Conservation (phyloP, 2,888 invertebrate species). For the Ametastegia equiseti region DNA sequence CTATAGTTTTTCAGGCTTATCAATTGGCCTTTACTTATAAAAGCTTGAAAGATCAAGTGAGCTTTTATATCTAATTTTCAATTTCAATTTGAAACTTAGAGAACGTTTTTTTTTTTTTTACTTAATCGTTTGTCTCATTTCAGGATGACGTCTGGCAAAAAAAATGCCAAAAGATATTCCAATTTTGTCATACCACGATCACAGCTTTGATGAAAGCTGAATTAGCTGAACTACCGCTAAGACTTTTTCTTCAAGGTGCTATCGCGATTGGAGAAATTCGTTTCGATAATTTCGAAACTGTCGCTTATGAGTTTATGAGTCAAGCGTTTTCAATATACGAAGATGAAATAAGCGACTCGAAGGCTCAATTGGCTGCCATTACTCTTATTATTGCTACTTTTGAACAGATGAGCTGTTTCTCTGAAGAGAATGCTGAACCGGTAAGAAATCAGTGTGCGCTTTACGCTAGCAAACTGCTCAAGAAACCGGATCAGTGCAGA, state of each 20-base stretch:
- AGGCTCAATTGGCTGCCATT: constrained; percentile 97
- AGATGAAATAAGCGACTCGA: constrained; percentile 98
- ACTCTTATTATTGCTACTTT: constrained; percentile 97
- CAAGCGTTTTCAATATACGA: constrained; percentile 98
- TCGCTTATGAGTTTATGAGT: constrained; percentile 99
- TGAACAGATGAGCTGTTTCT: constrained; percentile 95
- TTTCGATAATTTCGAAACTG: constrained; percentile 96
- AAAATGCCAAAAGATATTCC: constrained; percentile 98
- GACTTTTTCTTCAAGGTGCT: constrained; percentile 97
- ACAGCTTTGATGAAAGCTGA: constrained; percentile 96
- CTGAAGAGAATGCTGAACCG: constrained; percentile 98
- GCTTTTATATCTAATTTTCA: constrained; percentile 47
- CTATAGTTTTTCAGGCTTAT: constrained; percentile 96
- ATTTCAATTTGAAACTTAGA: not conserved
- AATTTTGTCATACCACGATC: constrained; percentile 98
- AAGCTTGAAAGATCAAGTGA: constrained; percentile 84
- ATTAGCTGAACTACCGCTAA: constrained; percentile 93
- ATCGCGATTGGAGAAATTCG: constrained; percentile 93
- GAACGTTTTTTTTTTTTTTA: not conserved
- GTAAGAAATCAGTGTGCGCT: constrained; percentile 96
- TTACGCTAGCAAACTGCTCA: constrained; percentile 96
- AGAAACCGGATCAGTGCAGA: constrained; percentile 98
- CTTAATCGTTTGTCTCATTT: constrained; percentile 55
- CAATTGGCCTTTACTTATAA: constrained; percentile 91
- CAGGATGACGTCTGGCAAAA: constrained; percentile 98